Conservation (phyloP, 1,140 invertebrate genomes). For the Microvelia longipes region DNA sequence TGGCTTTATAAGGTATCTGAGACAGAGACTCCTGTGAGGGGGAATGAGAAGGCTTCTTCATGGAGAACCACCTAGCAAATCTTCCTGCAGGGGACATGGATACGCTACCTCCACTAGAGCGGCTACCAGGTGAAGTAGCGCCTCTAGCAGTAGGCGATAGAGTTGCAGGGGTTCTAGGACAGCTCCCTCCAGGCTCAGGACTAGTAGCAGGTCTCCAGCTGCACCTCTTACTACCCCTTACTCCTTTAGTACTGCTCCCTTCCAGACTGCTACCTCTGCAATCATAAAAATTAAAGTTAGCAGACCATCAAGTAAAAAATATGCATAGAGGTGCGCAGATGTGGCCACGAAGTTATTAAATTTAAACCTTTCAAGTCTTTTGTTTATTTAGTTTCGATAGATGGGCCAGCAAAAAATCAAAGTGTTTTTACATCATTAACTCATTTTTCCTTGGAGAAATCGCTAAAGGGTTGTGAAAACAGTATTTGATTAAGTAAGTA, state of each 20-base stretch:
- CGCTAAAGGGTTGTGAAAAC: no score
- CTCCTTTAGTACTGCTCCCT: constrained; percentile 37
- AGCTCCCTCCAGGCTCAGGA: constrained; percentile 20
- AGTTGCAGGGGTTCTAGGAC: no score
- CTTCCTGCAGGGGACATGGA: constrained; percentile 31
- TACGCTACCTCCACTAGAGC: constrained; percentile 2
- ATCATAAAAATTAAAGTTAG: not conserved
- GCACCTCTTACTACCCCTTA: constrained; percentile 31
- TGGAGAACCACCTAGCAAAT: constrained; percentile 68
- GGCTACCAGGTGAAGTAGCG: not conserved
- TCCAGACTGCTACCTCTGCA: constrained; percentile 6
- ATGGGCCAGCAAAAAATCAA: no score
- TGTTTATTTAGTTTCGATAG: no score
- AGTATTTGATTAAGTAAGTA: no score
- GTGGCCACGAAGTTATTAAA: no score
- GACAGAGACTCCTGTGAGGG: constrained; percentile 36
- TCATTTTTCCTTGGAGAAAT: no score
- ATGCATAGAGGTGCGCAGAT: no score
- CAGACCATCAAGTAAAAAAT: no score
- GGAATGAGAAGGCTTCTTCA: constrained; percentile 25
- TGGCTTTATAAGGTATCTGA: constrained; percentile 30
- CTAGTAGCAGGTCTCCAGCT: constrained; percentile 33
- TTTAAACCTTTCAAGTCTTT: no score
- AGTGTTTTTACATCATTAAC: no score
- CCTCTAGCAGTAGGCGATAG: not conserved